A percentile compares a stretch with the other conserved stretches of the same genome.
These are phyloP conservation scores for Schizopygopsis pylzovi DNA, from an alignment of 2,797 vertebrate species.

Conservation along the genomic window DNA sequence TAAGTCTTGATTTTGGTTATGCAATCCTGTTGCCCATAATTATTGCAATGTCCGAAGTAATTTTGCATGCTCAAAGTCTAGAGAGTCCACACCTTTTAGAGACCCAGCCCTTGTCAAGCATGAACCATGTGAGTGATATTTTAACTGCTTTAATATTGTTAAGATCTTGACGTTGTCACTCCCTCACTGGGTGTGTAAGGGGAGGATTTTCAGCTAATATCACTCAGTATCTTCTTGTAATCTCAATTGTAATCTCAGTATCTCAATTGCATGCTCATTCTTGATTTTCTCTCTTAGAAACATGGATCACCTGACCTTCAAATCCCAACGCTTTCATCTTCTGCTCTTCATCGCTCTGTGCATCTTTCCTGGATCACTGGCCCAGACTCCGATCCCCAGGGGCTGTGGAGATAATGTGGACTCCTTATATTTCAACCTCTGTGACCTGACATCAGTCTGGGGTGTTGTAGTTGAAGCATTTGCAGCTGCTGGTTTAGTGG, in stretches of 20 bases:
- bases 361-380: slow-evolving; percentile 50
- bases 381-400: slow-evolving; percentile 50
- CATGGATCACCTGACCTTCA: slow-evolving; percentile 53
- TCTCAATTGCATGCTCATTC: background rate
- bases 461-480: slow-evolving; percentile 89
- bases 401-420: slow-evolving; percentile 84
- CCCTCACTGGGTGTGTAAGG: slow-evolving; percentile 26
- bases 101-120: background rate
- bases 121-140: slow-evolving; percentile 7
- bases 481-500: slow-evolving; percentile 81
- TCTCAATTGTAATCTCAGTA: background rate
- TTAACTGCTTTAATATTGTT: slow-evolving; percentile 9
- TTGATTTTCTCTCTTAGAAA: slow-evolving; percentile 55
- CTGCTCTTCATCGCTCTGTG: slow-evolving; percentile 27
- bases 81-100: background rate
- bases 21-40: background rate
- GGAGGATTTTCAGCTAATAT: background rate
- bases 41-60: no score
- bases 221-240: slow-evolving; percentile 6
- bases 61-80: background rate
- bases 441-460: slow-evolving; percentile 84
- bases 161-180: background rate
- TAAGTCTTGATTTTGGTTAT: background rate
- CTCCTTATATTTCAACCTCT: slow-evolving; percentile 90
- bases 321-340: slow-evolving; percentile 60